Base-by-base conservation (phyloP, 2,797 vertebrate genomes). In the Emydoidea blandingii region DNA sequence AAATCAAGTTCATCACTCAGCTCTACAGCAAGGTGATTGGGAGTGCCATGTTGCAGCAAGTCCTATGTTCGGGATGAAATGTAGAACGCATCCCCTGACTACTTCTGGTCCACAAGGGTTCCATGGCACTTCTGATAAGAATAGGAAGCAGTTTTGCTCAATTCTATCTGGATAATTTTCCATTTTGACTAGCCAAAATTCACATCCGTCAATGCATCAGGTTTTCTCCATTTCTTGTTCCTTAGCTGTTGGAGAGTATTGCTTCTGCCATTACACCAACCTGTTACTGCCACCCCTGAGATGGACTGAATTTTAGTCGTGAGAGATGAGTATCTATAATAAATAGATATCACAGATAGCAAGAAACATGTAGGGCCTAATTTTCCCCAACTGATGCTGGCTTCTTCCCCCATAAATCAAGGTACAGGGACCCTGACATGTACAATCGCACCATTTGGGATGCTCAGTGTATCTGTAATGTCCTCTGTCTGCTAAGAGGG, bases 71-170 rank as follows among this genome's bases (percentile, higher is more conserved):
- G 82, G 37, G 44, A 79, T 80, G 47, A 90, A 53, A 57, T 37
- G 74, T 14, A 34, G 65, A 83, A 86, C 3, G 74, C 41, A 65
- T 21, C 65, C 41, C 79, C 84, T 83, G 59, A 23, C 19, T 78
- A n/a, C 15, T 83, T 74, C 14, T 76, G 41, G 44, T 47, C 50
- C 68, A 68, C 68, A 29, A 68, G 76, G 90, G 34, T 81, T 86
- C 79, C 34, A 6, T 74, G 85, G 31, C 65, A 83, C 65, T 89
- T 83, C 84, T 91, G 37, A n/a, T 15, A 44, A 23, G 78, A 93
- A 91, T 49, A 81, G 72, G 87, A 89, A 86, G 81, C 79, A 93
- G 50, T 83, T 90, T 78, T 9, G 72, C 54, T 72, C 88, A 90
- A 59, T 8, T 89, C 82, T 50, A 62, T 29, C 76, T 76, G 23